Conservation (phyloP, 2,113 vertebrate genomes). For the Dasyurus viverrinus region DNA sequence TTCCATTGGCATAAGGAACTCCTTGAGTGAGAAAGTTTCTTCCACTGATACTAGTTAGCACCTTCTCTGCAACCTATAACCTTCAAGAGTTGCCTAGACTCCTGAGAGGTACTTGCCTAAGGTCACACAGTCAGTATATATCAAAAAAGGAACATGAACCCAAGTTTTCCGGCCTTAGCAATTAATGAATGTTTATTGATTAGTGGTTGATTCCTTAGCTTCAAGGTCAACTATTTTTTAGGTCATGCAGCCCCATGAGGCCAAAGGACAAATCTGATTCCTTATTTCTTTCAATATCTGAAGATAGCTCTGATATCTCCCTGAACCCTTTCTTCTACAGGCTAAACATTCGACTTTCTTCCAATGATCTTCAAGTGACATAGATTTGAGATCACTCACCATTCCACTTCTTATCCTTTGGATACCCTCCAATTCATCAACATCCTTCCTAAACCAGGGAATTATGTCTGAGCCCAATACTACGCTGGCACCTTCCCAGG, state of each 20-base stretch:
- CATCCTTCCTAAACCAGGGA: neutral
- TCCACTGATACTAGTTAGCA: neutral
- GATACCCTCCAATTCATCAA: neutral
- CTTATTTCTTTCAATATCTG: neutral
- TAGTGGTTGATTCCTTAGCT: neutral
- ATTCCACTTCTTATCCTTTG: neutral
- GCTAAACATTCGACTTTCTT: neutral
- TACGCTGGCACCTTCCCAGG: neutral
- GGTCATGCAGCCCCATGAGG: neutral
- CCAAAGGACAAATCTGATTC: neutral
- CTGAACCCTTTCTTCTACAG: neutral
- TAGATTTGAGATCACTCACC: neutral
- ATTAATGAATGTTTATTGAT: neutral
- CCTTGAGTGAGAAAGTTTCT: neutral
- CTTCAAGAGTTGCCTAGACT: neutral
- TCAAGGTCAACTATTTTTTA: neutral
- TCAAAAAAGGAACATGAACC: neutral
- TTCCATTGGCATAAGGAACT: neutral
- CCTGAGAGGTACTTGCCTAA: neutral
- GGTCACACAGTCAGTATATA: neutral
- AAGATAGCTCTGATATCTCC: neutral
- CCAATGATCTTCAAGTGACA: neutral
- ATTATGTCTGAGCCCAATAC: neutral
- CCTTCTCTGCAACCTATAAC: neutral
- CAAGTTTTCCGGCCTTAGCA: neutral